Evolutionary conservation across 2,797 vertebrate species (phyloP).

Genomic region (Sebastes alutus): DNA sequence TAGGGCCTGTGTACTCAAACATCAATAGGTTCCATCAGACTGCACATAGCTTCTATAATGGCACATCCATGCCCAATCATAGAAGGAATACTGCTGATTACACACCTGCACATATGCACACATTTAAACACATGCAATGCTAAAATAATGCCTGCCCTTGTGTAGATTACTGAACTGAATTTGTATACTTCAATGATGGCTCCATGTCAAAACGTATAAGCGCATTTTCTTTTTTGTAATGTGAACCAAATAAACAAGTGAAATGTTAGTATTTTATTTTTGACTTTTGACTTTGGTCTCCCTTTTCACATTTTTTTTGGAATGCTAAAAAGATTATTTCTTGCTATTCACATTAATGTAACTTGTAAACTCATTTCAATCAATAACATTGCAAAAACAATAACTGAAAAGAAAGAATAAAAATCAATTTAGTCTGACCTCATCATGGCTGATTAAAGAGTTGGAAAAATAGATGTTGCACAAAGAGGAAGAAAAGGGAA

Average conservation of each 20-base stretch:
- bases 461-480: constrained; percentile 35
- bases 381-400: neutral
- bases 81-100: constrained; percentile 75
- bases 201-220: neutral
- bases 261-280: neutral
- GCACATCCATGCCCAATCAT: constrained; percentile 65
- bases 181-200: neutral
- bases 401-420: constrained; percentile 17
- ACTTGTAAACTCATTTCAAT: constrained; percentile 27
- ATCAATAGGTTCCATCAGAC: constrained; percentile 83
- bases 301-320: neutral
- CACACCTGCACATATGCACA: constrained; percentile 60
- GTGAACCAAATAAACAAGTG: neutral
- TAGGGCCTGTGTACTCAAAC: constrained; percentile 76
- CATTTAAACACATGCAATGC: constrained; percentile 31
- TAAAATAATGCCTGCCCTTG: constrained; percentile 9
- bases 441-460: constrained; percentile 88
- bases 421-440: constrained; percentile 77
- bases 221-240: neutral
- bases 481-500: constrained; percentile 69
- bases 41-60: constrained; percentile 79
- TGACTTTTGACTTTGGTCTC: neutral
- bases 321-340: neutral
- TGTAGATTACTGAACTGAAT: neutral
- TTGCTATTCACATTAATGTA: neutral